These are phyloP conservation scores for Microtus oregoni DNA, from an alignment of 2,113 vertebrate genomes.

Conservation along the genomic window DNA sequence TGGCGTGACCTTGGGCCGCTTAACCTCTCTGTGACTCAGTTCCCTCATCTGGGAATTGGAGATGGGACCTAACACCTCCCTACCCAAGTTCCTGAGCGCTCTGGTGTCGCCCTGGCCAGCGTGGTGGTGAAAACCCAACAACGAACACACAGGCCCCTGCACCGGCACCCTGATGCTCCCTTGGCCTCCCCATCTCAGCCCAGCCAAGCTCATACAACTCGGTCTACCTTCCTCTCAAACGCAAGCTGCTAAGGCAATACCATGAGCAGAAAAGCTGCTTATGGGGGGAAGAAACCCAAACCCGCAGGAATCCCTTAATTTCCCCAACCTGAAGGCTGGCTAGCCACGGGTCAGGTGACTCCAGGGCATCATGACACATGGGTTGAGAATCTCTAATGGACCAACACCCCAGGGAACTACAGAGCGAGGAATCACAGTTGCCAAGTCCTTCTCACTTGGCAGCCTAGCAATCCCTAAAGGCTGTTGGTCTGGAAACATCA, in stretches of 20 bases:
- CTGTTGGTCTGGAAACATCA: constrained; percentile 12
- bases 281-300: not conserved
- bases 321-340: not conserved
- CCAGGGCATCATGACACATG: not conserved
- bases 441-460: not conserved
- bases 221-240: not conserved
- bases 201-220: not conserved
- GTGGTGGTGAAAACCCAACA: not conserved
- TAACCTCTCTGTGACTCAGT: not conserved
- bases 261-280: not conserved
- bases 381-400: constrained; percentile 20
- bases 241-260: not conserved
- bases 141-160: not conserved
- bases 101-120: not conserved
- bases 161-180: not conserved
- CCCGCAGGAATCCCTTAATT: not conserved
- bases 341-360: not conserved
- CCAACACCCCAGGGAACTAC: not conserved
- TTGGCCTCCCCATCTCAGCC: not conserved
- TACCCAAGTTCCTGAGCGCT: not conserved
- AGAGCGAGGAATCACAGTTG: not conserved
- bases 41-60: not conserved
- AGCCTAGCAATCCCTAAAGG: not conserved
- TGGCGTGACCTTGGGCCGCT: not conserved
- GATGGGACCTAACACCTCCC: not conserved